Evolutionary conservation across 2,113 vertebrate genomes (phyloP), one percentile per base, ranked within the genome.

Genomic region (Thalassoma bifasciatum): DNA sequence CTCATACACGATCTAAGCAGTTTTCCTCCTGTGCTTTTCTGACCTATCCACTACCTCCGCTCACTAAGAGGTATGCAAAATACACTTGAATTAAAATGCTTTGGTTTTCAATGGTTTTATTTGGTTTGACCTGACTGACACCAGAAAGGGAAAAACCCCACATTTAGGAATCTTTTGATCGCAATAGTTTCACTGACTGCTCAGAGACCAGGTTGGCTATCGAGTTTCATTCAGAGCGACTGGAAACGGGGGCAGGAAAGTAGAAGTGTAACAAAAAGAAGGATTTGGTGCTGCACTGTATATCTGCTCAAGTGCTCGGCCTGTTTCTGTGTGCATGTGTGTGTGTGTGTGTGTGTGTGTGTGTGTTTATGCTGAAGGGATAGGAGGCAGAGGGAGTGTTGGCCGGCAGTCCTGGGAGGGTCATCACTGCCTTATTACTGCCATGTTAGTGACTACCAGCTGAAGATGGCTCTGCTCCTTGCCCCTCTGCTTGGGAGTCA

Each of bases 371-470:
- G 70, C 78, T 76, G 75, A 63, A 66, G 75, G 81, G 72, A 74
- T 23, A 72, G 78, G 65, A 83, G 83, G 79, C 66, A 77, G 78
- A 64, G 67, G 66, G 75, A 75, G 80, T 66, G 66, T 87, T 84
- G 86, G 86, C 85, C 69, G 37, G 77, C 76, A 54, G 87, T 87
- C 89, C 82, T 80, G 77, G 69, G 86, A 88, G 85, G 88, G 85
- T 89, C 88, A 88, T 88, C 82, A 77, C 84, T 81, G 86, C 86
- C 85, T 90, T 88, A 85, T 92, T 89, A 88, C 87, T 88, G 85
- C 86, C 80, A 84, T 90, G 87, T 90, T 92, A 86, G 85, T 81
- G 91, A 89, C 66, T 57, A 86, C 83, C 87, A 90, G 89, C 86
- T 85, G 84, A 92, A 87, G 88, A 92, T 84, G 81, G 78, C 87